These are phyloP conservation scores for Synergus laeviventris DNA, from an alignment of 2,888 invertebrate genomes.

Conservation along the genomic window DNA sequence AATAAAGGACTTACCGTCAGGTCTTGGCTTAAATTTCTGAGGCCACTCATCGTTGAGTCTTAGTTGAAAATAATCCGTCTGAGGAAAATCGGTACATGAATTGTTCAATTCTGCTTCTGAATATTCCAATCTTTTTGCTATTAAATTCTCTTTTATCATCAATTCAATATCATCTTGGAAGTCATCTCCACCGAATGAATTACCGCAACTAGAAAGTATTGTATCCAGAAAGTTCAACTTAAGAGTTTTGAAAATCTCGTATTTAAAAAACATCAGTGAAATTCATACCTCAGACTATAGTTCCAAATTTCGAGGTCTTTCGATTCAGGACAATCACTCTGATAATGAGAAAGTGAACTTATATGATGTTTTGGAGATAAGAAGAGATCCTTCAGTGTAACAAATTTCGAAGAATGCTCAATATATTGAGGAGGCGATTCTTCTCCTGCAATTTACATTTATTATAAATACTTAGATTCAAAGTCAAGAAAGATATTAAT, in stretches of 20 bases:
- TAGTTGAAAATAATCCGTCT: constrained; percentile 16
- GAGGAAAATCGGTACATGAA: constrained; percentile 42
- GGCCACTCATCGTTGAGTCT: not conserved
- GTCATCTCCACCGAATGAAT: constrained; percentile 48
- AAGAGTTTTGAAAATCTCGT: not conserved
- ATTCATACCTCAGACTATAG: constrained; percentile 44
- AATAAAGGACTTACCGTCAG: constrained; percentile 3
- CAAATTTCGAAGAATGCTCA: constrained; percentile 64
- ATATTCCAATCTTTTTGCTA: constrained; percentile 60
- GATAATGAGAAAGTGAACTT: constrained; percentile 5
- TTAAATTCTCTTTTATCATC: constrained; percentile 53
- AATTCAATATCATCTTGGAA: constrained; percentile 46
- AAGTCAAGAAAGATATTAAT: not conserved
- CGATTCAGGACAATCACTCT: constrained; percentile 34
- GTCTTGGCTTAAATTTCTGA: not conserved
- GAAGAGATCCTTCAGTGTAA: constrained; percentile 68
- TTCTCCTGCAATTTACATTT: constrained; percentile 22
- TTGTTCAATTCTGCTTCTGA: constrained; percentile 54
- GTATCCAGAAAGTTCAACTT: constrained; percentile 39
- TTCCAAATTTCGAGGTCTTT: constrained; percentile 49
- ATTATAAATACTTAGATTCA: not conserved
- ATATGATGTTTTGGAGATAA: constrained; percentile 58
- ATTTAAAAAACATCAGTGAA: not conserved
- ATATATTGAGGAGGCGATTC: not conserved
- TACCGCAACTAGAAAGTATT: constrained; percentile 52